Evolutionary conservation across 2,797 vertebrate genomes (phyloP).

Genomic region (Cossypha caffra): DNA sequence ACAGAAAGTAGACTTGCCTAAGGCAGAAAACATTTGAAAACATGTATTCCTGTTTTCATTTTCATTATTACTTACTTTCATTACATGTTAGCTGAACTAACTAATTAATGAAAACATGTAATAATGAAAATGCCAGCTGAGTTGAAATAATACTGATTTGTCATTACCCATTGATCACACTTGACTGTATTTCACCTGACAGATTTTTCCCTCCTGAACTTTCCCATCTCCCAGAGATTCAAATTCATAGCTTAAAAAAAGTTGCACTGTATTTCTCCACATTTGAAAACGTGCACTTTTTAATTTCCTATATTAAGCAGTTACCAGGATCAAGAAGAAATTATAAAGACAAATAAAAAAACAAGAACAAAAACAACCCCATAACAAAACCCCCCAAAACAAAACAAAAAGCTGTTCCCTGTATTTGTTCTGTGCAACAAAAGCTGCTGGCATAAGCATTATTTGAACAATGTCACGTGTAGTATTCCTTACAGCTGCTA

Average conservation of each 20-base stretch:
- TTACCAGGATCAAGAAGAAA: neutral
- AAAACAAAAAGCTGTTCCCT: neutral
- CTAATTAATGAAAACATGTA: neutral
- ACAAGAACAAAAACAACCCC: too few relatives aligned
- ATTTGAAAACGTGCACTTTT: neutral
- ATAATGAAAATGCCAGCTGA: neutral
- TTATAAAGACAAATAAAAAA: neutral
- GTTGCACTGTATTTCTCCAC: neutral
- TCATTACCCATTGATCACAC: neutral
- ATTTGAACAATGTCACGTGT: neutral
- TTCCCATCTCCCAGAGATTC: neutral
- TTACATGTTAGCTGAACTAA: neutral
- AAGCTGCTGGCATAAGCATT: neutral
- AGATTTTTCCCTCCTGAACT: neutral
- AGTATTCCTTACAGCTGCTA: neutral
- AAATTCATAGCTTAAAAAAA: neutral
- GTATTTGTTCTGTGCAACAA: neutral
- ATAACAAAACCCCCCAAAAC: neutral
- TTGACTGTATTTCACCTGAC: neutral
- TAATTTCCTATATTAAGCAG: neutral
- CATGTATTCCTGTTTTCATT: neutral
- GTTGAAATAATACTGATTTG: neutral
- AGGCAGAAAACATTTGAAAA: neutral
- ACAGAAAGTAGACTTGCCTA: neutral
- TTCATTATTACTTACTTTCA: neutral